A percentile compares a stretch with the other conserved stretches of the same genome.
Evolutionary conservation across 2,113 vertebrate species (phyloP).

Genomic region (Salvelinus sp.): DNA sequence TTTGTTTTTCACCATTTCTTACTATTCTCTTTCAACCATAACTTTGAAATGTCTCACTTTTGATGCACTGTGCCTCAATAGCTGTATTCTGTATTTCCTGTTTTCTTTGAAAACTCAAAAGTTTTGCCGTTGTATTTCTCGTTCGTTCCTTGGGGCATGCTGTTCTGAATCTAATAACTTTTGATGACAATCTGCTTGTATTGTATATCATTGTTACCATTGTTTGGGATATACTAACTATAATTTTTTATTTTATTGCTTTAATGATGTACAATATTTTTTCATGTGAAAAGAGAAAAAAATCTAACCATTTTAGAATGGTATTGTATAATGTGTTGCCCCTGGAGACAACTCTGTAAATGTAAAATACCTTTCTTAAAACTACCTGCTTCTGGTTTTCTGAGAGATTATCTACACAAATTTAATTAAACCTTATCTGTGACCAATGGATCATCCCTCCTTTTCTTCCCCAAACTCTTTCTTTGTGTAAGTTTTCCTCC

Average conservation of each 20-base stretch:
- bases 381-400: conserved; percentile 28
- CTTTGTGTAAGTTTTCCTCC: not conserved
- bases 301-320: conserved; percentile 2
- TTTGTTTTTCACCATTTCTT: too few relatives aligned
- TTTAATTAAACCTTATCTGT: conserved; percentile 67
- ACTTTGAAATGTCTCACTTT: too few relatives aligned
- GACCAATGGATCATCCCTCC: conserved; percentile 27
- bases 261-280: conserved; percentile 23
- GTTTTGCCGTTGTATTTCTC: conserved; percentile 46
- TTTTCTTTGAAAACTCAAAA: conserved; percentile 37
- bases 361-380: conserved; percentile 55
- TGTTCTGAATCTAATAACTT: conserved; percentile 45
- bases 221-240: conserved; percentile 32
- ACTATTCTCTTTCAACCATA: too few relatives aligned
- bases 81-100: conserved; percentile 47
- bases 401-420: conserved; percentile 52
- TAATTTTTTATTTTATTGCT: conserved; percentile 19
- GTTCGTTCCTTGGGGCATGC: conserved; percentile 62
- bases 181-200: conserved; percentile 60
- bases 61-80: conserved; percentile 31
- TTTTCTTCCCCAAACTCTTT: not conserved
- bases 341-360: conserved; percentile 36
- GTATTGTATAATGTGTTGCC: conserved; percentile 14
- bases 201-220: conserved; percentile 35
- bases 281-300: conserved; percentile 35